Evolutionary conservation across 2,113 vertebrate species (phyloP).

Genomic region (Brachyistius frenatus): DNA sequence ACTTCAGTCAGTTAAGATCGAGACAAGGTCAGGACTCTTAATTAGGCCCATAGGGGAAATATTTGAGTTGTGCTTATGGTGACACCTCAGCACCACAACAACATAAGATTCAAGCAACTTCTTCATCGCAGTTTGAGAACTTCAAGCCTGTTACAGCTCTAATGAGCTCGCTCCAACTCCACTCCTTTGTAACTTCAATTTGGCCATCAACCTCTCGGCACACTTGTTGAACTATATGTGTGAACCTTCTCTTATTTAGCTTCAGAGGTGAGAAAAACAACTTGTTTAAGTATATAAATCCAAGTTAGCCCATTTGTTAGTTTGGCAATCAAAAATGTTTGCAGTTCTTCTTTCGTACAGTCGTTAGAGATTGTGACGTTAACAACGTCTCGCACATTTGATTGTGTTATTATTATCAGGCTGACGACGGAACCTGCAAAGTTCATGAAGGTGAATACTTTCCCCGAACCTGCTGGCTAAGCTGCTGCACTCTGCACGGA

Average conservation of each 20-base stretch:
- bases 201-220: conserved; percentile 19
- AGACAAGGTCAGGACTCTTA: conserved; percentile 35
- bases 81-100: not conserved
- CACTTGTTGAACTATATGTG: conserved; percentile 19
- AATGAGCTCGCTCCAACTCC: conserved; percentile 19
- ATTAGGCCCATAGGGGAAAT: conserved; percentile 55
- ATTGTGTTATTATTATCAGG: conserved; percentile 25
- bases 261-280: conserved; percentile 11
- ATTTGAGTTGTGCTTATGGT: conserved; percentile 21
- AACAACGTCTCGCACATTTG: not conserved
- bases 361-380: not conserved
- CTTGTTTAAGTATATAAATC: not conserved
- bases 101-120: conserved; percentile 11
- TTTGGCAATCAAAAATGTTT: conserved; percentile 2
- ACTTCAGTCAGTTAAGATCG: conserved; percentile 28
- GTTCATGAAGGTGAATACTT: conserved; percentile 48
- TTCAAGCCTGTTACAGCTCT: conserved; percentile 11
- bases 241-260: not conserved
- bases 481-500: conserved; percentile 16
- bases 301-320: not conserved
- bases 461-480: conserved; percentile 47
- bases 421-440: not conserved
- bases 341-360: not conserved
- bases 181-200: conserved; percentile 9
- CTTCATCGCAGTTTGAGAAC: conserved; percentile 4